Percentiles rank a stretch among this genome's conserved stretches.
Conservation (phyloP, 2,797 vertebrate species). For the Anguilla marmorata region DNA sequence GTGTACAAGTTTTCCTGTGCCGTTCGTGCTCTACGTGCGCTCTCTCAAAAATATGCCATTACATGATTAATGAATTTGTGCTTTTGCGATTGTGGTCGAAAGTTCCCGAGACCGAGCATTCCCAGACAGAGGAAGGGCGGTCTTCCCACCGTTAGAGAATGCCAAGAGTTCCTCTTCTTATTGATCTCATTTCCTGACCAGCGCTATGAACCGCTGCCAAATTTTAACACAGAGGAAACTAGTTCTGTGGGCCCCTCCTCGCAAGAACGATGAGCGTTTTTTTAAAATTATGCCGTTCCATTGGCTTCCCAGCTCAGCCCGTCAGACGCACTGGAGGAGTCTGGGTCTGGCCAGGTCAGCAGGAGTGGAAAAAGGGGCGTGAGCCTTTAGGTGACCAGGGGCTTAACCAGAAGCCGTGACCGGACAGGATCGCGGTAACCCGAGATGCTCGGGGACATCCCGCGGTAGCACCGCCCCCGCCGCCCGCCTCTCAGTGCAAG, state of each 20-base stretch:
- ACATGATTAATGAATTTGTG: neutral
- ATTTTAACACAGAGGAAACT: neutral
- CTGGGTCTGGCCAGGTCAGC: neutral
- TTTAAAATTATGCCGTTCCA: neutral
- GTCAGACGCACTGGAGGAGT: neutral
- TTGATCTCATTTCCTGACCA: neutral
- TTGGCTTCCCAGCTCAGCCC: neutral
- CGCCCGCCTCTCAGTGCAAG: neutral
- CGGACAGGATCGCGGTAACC: neutral
- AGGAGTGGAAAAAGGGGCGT: neutral
- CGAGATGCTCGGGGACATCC: neutral
- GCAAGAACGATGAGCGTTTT: neutral
- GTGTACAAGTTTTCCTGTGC: neutral
- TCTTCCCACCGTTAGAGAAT: neutral
- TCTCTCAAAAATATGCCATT: neutral
- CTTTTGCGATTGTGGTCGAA: neutral
- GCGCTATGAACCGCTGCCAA: neutral
- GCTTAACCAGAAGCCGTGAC: constrained; percentile 9
- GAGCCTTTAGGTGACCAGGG: neutral
- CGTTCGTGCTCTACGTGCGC: too few species aligned
- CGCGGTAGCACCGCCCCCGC: neutral
- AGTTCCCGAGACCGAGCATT: neutral
- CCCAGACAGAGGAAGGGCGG: neutral
- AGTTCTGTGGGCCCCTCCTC: neutral
- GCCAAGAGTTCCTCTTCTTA: neutral